Base-by-base conservation (phyloP, 2,113 vertebrate genomes). In the Colistium nudipinnis region DNA sequence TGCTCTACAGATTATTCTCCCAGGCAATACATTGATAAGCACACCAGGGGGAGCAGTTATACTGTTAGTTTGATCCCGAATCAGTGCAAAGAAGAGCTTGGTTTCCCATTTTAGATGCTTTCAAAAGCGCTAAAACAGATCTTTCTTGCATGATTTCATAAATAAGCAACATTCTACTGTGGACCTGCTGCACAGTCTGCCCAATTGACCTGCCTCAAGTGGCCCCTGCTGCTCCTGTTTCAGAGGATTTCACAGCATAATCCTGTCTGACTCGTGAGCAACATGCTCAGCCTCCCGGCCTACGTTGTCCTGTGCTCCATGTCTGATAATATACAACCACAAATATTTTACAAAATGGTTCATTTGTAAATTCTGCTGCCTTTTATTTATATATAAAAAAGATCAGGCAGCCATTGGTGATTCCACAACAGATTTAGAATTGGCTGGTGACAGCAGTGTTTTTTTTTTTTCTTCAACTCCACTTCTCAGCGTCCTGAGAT, bases 31-130 rank as follows among this genome's bases (percentile, higher is more conserved):
- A 71, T 70, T 45, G 49, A 63, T 62, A 53, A 83, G 76, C 77
- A 91, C 93, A 93, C 90, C 91, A 93, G 93, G 92, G 93, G 92
- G 93, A 92, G 93, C 91, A 92, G 91, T 93, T 87, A 92, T 91
- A 92, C 92, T 92, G 89, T 75, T 88, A 82, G 89, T 93, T 75
- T 89, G 62, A 74, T 61, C 27, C 43, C 24, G 33, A 81, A 76
- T 75, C 48, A 22, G 35, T 62, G 72, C 53, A 47, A 66, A 59
- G 54, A 55, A 22, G 45, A 36, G 59, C 74, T 76, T 27, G 82
- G 86, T 83, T 86, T 86, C 75, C 68, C 80, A 76, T 84, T 65
- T 83, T 67, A 67, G 71, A 82, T 56, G 77, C 69, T 83, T 83
- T 87, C 79, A 83, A 73, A 62, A 83, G 76, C 73, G 81, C 65